Base-by-base conservation (phyloP, 2,888 invertebrate species). In the Chrysina gloriosa region DNA sequence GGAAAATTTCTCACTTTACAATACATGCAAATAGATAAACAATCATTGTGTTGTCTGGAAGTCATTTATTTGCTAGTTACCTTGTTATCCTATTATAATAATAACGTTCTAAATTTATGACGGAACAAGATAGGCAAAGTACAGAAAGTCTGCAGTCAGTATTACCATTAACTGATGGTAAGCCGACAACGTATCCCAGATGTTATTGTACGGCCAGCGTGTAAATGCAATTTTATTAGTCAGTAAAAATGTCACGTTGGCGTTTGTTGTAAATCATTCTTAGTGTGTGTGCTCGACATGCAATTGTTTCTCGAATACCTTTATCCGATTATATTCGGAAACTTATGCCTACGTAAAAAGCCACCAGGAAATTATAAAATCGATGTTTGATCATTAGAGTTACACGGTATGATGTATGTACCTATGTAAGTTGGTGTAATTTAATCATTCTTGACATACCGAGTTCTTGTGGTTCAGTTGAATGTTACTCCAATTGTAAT, bases 211-310 rank as follows among this genome's bases (percentile, higher is more conserved):
- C n/a, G 6, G 23, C 34, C 14, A n/a, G 7, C 1, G 14, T 21
- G 21, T 14, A 6, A 19, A n/a, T 19, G 39, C 39, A 16, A 58
- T 39, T 23, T 58, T 58, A 36, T 39, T 58, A 25, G 36, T 25
- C 25, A 31, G 16, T 52, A 52, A 52, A 29, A 52, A 31, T 52
- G 16, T 56, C 36, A 23, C 39, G 36, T 58, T 39, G 58, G 58
- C 58, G 58, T 58, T 31, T 39, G 39, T 39, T 27, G 39, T 58
- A 58, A 58, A 58, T 58, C 39, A 58, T 58, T 56, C 58, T 58
- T 58, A 23, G 52, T 14, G 52, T 31, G 16, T 19, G 19, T 34
- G 31, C 31, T 31, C 31, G 31, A 52, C 31, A 14, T 25, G 27
- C 48, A 48, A 48, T 48, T 52, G 31, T 52, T 29, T 52, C 52